Conservation (phyloP, 1,140 invertebrate genomes). For the Papilio helenus region DNA sequence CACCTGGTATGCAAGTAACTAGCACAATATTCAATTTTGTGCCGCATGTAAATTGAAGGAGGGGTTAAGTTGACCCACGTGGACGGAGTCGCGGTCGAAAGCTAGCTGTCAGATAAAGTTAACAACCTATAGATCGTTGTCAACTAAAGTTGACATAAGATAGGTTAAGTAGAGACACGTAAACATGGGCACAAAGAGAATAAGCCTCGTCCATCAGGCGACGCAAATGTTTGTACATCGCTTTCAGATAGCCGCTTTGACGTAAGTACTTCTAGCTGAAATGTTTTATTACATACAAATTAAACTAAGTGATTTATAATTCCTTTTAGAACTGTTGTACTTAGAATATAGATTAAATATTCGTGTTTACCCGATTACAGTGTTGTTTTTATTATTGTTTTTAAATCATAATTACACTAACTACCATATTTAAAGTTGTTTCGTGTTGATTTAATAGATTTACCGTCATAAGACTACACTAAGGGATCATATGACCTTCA, state of each 20-base stretch:
- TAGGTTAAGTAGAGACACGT: conserved; percentile 5
- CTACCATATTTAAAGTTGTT: too few relatives aligned
- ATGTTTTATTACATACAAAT: not conserved
- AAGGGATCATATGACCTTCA: too few relatives aligned
- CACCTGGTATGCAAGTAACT: too few relatives aligned
- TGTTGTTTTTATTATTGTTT: not conserved
- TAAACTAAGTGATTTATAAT: not conserved
- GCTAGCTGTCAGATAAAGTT: not conserved
- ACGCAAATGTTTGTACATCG: not conserved
- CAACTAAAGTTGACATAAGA: not conserved
- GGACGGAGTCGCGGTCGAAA: too few relatives aligned
- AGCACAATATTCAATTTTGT: too few relatives aligned
- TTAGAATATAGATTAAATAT: not conserved
- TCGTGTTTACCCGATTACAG: not conserved
- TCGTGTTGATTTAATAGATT: too few relatives aligned
- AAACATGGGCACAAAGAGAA: conserved; percentile 12
- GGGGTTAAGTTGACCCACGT: too few relatives aligned
- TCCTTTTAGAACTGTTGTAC: not conserved
- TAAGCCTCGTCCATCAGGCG: conserved; percentile 4
- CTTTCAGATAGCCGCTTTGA: not conserved
- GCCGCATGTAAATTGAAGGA: too few relatives aligned
- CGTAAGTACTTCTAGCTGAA: not conserved
- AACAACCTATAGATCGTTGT: not conserved
- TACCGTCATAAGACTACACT: too few relatives aligned
- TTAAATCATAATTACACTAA: too few relatives aligned